Conservation (phyloP, 2,888 invertebrate genomes). For the Glyphotaelius pellucidus region DNA sequence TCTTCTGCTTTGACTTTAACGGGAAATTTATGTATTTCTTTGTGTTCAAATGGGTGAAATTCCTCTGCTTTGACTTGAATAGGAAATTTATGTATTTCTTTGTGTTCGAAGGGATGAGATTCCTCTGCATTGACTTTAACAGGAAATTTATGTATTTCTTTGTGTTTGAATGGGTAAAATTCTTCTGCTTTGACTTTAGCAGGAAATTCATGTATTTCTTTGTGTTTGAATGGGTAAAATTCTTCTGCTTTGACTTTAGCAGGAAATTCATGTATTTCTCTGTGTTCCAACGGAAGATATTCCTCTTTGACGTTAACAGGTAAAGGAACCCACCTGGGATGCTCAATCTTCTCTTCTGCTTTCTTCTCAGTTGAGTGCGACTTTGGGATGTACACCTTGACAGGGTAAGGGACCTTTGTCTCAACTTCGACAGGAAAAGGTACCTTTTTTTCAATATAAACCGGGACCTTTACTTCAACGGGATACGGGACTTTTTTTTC, state of each 20-base stretch:
- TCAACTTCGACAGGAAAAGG: constrained; percentile 68
- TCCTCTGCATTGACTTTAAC: neutral
- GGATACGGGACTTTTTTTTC: constrained; percentile 67
- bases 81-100: neutral
- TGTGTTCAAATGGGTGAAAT: neutral
- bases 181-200: neutral
- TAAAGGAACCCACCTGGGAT: constrained; percentile 74
- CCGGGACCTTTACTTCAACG: constrained; percentile 72
- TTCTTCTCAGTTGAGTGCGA: constrained; percentile 70
- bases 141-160: neutral
- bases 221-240: too few species aligned
- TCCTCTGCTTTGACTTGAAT: neutral
- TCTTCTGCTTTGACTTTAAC: neutral
- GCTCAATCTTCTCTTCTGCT: constrained; percentile 75
- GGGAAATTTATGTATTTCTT: neutral
- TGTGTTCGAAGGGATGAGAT: neutral
- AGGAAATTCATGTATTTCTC: too few species aligned
- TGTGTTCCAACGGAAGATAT: constrained; percentile 67
- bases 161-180: neutral
- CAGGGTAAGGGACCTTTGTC: constrained; percentile 27
- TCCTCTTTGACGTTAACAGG: constrained; percentile 68
- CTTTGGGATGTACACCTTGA: constrained; percentile 73
- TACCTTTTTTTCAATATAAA: constrained; percentile 69
- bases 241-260: too few species aligned
- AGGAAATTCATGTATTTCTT: too few species aligned